Percentiles rank a stretch among this genome's conserved stretches.
Conservation (phyloP, 2,888 invertebrate species). For the Polyploca ridens region DNA sequence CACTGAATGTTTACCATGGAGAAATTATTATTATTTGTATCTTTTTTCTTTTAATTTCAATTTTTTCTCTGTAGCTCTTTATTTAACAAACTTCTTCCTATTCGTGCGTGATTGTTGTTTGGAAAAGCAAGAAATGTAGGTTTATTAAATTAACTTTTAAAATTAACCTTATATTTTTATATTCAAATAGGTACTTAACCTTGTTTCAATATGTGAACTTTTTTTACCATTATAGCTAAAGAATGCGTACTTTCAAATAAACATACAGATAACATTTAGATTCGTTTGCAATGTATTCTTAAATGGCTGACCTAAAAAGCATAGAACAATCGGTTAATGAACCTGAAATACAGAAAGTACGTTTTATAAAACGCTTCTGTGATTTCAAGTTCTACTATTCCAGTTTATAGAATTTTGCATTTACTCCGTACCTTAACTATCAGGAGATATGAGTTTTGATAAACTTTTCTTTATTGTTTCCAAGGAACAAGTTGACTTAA, state of each 20-base stretch:
- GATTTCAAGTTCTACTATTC: constrained; percentile 1
- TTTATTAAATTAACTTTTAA: too few relatives aligned
- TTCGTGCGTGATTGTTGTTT: too few relatives aligned
- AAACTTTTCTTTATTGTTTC: constrained; percentile 3
- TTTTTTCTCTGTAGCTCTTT: too few relatives aligned
- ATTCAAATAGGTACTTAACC: too few relatives aligned
- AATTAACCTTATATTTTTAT: too few relatives aligned
- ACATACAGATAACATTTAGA: not conserved
- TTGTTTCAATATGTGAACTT: not conserved
- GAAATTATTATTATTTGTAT: not conserved
- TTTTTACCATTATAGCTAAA: not conserved
- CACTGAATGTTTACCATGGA: not conserved
- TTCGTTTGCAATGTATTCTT: not conserved
- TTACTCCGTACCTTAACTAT: not conserved
- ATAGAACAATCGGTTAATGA: constrained; percentile 11
- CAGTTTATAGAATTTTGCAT: not conserved
- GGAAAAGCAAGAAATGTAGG: too few relatives aligned
- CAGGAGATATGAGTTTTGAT: constrained; percentile 1
- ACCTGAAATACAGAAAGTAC: not conserved
- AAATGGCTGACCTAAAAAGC: not conserved
- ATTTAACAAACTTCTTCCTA: too few relatives aligned
- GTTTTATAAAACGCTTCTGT: not conserved
- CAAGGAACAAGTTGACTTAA: not conserved
- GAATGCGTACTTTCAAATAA: not conserved
- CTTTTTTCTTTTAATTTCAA: too few relatives aligned